phyloP scores from a whole-genome alignment of 1,140 invertebrate species.

The Psilanteris sp. region DNA sequence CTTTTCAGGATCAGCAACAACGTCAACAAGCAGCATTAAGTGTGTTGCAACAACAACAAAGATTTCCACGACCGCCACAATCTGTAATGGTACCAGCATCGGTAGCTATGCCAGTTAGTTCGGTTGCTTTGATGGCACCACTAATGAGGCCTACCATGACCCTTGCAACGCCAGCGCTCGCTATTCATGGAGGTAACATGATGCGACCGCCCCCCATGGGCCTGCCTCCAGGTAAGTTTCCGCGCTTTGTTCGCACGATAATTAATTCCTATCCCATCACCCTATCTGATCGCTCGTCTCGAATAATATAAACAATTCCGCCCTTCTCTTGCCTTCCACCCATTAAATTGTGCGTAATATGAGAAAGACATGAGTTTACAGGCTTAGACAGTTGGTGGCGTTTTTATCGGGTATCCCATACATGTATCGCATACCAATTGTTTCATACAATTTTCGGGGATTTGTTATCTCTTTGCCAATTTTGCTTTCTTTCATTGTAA shows the following conservation, averaged over 20 bases:
- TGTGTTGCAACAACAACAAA: conserved; percentile 72
- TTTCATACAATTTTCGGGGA: no score
- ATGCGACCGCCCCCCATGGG: conserved; percentile 86
- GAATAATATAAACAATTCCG: conserved; percentile 13
- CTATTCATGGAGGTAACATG: conserved; percentile 85
- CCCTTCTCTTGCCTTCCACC: conserved; percentile 52
- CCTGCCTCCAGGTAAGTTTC: conserved; percentile 86
- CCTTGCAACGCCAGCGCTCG: conserved; percentile 83
- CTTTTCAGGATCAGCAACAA: conserved; percentile 78
- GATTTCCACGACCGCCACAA: conserved; percentile 74
- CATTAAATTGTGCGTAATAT: conserved; percentile 1
- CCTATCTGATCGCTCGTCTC: conserved; percentile 3
- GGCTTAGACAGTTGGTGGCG: not conserved
- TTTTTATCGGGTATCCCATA: not conserved
- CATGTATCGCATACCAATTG: not conserved
- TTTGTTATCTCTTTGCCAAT: not conserved
- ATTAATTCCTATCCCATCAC: conserved; percentile 2
- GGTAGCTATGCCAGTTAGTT: conserved; percentile 79
- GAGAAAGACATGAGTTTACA: not conserved
- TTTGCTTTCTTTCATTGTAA: conserved; percentile 15
- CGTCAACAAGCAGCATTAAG: conserved; percentile 75
- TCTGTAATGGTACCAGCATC: conserved; percentile 76
- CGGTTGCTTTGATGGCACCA: conserved; percentile 83
- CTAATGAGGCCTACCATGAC: conserved; percentile 83
- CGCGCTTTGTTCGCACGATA: conserved; percentile 53